Percentiles rank a stretch among this genome's conserved stretches.
Conservation (phyloP, 2,797 vertebrate genomes). For the Hybognathus amarus region DNA sequence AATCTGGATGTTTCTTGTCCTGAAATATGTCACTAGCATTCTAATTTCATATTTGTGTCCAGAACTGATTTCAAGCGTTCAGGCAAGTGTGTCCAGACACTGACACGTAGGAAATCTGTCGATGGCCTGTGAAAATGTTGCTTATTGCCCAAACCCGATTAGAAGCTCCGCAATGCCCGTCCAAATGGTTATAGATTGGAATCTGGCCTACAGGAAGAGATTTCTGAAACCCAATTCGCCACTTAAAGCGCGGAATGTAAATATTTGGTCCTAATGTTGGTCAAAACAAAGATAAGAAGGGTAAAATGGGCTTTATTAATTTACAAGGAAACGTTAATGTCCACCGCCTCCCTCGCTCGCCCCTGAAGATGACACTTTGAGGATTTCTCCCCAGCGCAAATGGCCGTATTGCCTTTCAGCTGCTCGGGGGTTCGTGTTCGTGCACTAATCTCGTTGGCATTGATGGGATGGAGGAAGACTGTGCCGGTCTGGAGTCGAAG, state of each 20-base stretch:
- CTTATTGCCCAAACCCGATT: constrained; percentile 63
- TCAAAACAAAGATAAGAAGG: constrained; percentile 89
- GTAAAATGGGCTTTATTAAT: constrained; percentile 91
- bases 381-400: constrained; percentile 83
- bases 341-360: constrained; percentile 76
- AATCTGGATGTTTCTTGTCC: too few species aligned
- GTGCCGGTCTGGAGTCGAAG: constrained; percentile 82
- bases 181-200: constrained; percentile 82
- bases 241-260: constrained; percentile 95
- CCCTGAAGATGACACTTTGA: constrained; percentile 84
- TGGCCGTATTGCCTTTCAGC: constrained; percentile 88
- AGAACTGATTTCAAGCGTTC: not conserved
- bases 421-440: constrained; percentile 80
- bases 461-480: constrained; percentile 86
- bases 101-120: constrained; percentile 37
- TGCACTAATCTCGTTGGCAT: constrained; percentile 91
- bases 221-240: constrained; percentile 90
- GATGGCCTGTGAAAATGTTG: constrained; percentile 50
- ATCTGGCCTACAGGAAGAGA: constrained; percentile 79
- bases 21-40: too few species aligned
- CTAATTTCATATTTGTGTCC: not conserved
- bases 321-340: constrained; percentile 88
- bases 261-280: constrained; percentile 92
- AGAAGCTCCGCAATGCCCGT: constrained; percentile 71
- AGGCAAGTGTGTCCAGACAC: not conserved